These are phyloP conservation scores for Trochalopteron elliotii DNA, from an alignment of 2,113 vertebrate species.

Conservation along the genomic window DNA sequence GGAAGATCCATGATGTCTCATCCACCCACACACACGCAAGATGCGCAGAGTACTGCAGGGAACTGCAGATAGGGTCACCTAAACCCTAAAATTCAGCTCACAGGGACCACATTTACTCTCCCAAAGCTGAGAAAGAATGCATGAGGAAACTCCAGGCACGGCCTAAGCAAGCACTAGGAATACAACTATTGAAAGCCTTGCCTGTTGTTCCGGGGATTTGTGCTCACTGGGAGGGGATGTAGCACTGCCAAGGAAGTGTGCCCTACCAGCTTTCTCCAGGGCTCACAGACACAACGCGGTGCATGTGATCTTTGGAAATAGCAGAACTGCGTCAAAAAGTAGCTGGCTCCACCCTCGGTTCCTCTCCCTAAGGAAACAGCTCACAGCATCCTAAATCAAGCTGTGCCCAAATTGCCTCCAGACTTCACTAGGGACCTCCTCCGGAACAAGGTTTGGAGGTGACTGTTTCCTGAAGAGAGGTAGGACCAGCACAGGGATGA, in stretches of 20 bases:
- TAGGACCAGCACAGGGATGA: background rate
- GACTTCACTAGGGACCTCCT: background rate
- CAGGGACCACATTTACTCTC: background rate
- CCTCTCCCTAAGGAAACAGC: background rate
- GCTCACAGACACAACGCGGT: background rate
- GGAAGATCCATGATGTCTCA: background rate
- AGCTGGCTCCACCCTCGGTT: slow-evolving; percentile 46
- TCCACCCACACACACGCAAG: background rate
- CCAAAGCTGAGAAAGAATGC: background rate
- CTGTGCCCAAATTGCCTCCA: background rate
- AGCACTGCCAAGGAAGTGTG: background rate
- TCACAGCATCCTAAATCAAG: slow-evolving; percentile 36
- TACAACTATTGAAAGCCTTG: background rate
- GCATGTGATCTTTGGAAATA: slow-evolving; percentile 57
- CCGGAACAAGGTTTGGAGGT: background rate
- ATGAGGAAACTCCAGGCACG: background rate
- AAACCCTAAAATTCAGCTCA: background rate
- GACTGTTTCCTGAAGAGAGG: background rate
- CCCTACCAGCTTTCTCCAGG: background rate
- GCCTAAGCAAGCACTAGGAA: background rate
- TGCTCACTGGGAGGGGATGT: background rate
- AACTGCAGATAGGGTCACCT: background rate
- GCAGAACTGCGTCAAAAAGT: slow-evolving; percentile 62
- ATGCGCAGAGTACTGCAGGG: background rate
- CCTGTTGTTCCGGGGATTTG: background rate